Base-by-base conservation (phyloP, 1,140 invertebrate genomes). In the Drosophila triauraria region DNA sequence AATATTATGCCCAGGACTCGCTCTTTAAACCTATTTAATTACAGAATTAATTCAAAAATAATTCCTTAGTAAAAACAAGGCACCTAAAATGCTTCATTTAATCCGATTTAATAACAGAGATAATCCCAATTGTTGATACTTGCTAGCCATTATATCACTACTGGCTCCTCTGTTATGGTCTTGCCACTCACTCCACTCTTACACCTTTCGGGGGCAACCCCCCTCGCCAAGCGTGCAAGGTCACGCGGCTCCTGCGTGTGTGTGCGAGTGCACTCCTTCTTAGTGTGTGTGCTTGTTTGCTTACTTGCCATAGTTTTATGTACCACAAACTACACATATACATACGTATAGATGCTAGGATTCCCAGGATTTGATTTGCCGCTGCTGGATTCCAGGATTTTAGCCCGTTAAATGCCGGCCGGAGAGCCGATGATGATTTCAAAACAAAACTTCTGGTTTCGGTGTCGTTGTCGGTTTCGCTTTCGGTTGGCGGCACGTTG, bases 401-500 rank as follows among this genome's bases (percentile, higher is more conserved):
- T 25, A 2, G 0, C n/a, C 3, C 9, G 4, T 15, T 30, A 30
- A n/a, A 4, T 3, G 53, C 53, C 53, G 53, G 53, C 51, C 51
- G 51, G 51, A 35, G 32, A 10, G 10, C 32, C 9, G 27, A 7
- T 2, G 7, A 30, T 7, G 17, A 35, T 38, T 38, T 48, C 17
- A 50, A 50, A 51, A 54, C 40, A 47, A 56, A 40, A 46, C 15
- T 12, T 35, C 32, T 35, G 32, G 32, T 35, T 2, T 35, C 53
- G 23, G 20, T 54, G 9, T 32, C 57, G 32, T 27, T 32, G 2
- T 32, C 46, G 62, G n/a, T 32, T 8, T 32, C 53, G n/a, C n/a
- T 35, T 35, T 10, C 32, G 32, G 9, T 10, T 27, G 38, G 68
- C 58, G 68, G 53, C 54, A 69, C 48, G 27, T 57, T 71, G 68